Conservation (phyloP, 35 echinoderm and acorn worm species). For the Apostichopus japonicus region DNA sequence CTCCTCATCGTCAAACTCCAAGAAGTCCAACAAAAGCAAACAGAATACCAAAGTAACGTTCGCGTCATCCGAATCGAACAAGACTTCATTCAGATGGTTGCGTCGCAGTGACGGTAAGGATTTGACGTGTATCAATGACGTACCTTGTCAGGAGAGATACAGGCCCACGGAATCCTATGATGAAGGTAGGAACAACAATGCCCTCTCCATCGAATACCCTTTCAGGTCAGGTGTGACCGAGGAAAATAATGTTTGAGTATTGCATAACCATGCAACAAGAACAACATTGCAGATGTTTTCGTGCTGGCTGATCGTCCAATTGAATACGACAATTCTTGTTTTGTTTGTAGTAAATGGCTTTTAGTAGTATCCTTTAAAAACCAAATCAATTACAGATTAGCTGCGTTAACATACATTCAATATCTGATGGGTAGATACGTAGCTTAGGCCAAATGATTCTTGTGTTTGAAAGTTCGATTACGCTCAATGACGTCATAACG, state of each 20-base stretch:
- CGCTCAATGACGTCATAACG: background rate
- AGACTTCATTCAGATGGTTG: slow-evolving; percentile 34
- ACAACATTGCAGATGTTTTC: no score
- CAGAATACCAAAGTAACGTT: slow-evolving; percentile 50
- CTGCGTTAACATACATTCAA: no score
- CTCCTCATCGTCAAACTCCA: slow-evolving; percentile 8
- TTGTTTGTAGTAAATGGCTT: no score
- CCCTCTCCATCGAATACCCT: background rate
- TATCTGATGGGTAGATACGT: no score
- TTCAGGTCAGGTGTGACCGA: background rate
- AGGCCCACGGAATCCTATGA: background rate
- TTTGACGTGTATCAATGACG: background rate
- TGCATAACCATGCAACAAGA: no score
- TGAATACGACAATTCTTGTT: no score
- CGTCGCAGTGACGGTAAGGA: slow-evolving; percentile 9
- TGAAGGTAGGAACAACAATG: slow-evolving; percentile 21
- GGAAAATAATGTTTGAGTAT: slow-evolving; percentile 28
- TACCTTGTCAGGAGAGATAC: slow-evolving; percentile 5
- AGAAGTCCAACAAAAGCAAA: slow-evolving; percentile 2
- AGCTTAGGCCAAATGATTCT: no score
- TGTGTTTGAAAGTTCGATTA: no score
- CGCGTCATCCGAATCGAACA: slow-evolving; percentile 41
- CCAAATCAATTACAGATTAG: no score
- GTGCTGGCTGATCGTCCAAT: no score
- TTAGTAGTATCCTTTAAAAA: no score